These are phyloP conservation scores for Sciurus vulgaris DNA, from an alignment of 2,797 vertebrate species.

Conservation along the genomic window DNA sequence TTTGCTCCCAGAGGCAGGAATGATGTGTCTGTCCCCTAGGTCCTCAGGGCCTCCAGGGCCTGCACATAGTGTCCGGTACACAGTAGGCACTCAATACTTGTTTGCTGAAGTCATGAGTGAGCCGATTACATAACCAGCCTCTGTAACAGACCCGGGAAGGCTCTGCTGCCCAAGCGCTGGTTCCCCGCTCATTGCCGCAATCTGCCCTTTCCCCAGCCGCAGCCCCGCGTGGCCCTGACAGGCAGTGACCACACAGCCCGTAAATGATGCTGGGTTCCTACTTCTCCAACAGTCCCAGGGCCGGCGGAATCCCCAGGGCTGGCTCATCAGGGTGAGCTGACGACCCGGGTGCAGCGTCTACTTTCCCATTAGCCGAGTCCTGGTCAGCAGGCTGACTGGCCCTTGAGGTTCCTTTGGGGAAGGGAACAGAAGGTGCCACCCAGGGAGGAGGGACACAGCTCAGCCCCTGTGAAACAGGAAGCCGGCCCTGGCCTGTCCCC, in stretches of 20 bases:
- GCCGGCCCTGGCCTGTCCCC: neutral
- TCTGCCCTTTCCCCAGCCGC: neutral
- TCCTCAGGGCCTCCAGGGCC: neutral
- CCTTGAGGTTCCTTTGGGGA: neutral
- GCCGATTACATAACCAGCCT: neutral
- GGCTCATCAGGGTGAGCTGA: neutral
- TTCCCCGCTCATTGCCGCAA: constrained; percentile 5
- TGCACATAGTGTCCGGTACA: neutral
- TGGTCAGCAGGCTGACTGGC: neutral
- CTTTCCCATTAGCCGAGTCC: constrained; percentile 44
- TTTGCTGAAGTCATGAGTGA: neutral
- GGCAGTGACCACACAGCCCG: constrained; percentile 55
- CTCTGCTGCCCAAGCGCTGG: fast-evolving
- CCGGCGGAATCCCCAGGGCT: constrained; percentile 63
- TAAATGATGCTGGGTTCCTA: constrained; percentile 39
- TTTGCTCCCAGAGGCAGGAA: neutral
- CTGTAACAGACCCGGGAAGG: neutral
- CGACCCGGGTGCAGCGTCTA: neutral
- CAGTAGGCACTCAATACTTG: fast-evolving
- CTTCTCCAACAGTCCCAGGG: constrained; percentile 67
- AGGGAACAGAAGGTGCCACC: neutral
- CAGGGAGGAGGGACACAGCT: neutral
- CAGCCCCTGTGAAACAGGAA: constrained; percentile 28
- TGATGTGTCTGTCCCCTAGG: fast-evolving
- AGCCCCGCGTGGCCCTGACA: constrained; percentile 7